Percentiles rank a stretch among this genome's conserved stretches.
Conservation (phyloP, 1,140 invertebrate species). For the Procambarus clarkii region DNA sequence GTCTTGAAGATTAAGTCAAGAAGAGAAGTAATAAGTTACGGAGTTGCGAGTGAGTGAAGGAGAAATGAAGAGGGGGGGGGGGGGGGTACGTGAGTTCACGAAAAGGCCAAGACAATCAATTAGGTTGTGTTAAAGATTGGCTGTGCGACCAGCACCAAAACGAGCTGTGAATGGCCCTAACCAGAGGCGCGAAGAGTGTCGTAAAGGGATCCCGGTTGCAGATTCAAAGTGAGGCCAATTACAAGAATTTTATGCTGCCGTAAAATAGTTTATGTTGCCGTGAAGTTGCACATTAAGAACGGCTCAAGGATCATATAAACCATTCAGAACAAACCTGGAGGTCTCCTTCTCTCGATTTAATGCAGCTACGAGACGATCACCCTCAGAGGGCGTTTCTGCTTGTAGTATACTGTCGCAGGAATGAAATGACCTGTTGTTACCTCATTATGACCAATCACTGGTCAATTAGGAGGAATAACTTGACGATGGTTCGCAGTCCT, state of each 20-base stretch:
- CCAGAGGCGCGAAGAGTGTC: neutral
- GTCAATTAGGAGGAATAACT: slow-evolving; percentile 36
- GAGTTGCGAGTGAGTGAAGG: no score
- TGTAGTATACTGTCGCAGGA: slow-evolving; percentile 8
- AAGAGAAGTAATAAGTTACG: no score
- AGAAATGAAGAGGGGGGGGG: neutral
- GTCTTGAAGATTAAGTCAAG: no score
- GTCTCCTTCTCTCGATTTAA: slow-evolving; percentile 34
- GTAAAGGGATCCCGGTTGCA: slow-evolving; percentile 45
- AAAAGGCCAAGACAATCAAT: slow-evolving; percentile 55
- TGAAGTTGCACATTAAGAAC: slow-evolving; percentile 65
- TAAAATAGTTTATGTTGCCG: slow-evolving; percentile 67
- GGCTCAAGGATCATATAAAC: slow-evolving; percentile 54
- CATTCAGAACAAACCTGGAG: slow-evolving; percentile 50
- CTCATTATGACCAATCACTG: slow-evolving; percentile 40
- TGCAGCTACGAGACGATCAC: neutral
- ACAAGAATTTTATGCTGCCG: slow-evolving; percentile 68
- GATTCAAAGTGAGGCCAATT: slow-evolving; percentile 64
- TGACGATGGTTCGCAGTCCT: no score
- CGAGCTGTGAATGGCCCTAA: slow-evolving; percentile 36
- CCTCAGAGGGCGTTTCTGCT: neutral
- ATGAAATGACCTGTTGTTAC: slow-evolving; percentile 1
- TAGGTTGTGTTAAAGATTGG: slow-evolving; percentile 49
- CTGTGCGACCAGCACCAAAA: slow-evolving; percentile 9
- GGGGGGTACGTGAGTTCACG: neutral